Conservation (phyloP, 2,113 vertebrate genomes). For the Tragelaphus imberbis region DNA sequence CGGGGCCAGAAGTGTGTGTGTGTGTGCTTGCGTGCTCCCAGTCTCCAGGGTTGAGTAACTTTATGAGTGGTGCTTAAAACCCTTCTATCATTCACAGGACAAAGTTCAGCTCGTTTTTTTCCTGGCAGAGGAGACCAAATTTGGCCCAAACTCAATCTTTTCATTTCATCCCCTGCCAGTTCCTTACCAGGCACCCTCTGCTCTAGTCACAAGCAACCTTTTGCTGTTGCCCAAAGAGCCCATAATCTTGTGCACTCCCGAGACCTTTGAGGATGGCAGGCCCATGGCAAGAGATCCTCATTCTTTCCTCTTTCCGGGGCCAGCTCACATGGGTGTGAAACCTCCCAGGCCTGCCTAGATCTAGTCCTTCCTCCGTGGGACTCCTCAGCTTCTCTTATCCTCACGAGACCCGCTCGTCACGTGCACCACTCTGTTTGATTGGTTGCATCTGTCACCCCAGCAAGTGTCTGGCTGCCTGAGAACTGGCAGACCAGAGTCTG, state of each 20-base stretch:
- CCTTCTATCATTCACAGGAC: background rate
- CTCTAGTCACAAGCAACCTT: background rate
- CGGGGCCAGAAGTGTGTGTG: too few relatives aligned
- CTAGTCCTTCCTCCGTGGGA: rapidly evolving
- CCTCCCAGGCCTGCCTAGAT: background rate
- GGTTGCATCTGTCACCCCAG: rapidly evolving
- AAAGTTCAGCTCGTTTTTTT: background rate
- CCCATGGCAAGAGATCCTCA: background rate
- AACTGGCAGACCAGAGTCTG: background rate
- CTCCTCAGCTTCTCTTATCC: background rate
- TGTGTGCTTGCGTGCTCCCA: background rate
- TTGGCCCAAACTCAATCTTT: background rate
- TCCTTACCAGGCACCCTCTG: background rate
- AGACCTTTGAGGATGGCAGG: background rate
- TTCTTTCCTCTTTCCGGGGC: too few relatives aligned
- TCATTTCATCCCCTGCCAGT: background rate
- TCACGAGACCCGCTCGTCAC: rapidly evolving
- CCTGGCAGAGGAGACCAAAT: background rate
- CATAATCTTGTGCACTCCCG: too few relatives aligned
- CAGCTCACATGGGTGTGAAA: background rate
- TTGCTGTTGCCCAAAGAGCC: background rate
- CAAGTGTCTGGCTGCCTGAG: rapidly evolving
- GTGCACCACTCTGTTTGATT: rapidly evolving
- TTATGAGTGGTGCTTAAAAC: background rate
- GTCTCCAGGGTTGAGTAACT: background rate